A percentile compares a stretch with the other conserved stretches of the same genome.
Conservation (phyloP, 2,888 invertebrate genomes). For the Dicranocentrus wangi region DNA sequence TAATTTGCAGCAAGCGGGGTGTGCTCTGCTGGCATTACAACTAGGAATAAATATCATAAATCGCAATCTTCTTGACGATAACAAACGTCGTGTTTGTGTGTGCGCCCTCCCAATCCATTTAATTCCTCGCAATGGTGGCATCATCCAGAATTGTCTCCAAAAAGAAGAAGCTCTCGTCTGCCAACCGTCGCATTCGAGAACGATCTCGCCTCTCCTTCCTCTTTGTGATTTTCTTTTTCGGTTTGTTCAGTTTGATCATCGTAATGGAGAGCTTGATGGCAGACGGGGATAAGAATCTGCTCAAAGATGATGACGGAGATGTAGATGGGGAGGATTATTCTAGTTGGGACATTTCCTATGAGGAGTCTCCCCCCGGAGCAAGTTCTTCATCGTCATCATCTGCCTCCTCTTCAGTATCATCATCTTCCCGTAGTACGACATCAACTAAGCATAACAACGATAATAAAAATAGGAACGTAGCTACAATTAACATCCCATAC, state of each 20-base stretch:
- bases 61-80: slow-evolving; percentile 33
- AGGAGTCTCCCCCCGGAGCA: slow-evolving; percentile 67
- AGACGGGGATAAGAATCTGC: slow-evolving; percentile 75
- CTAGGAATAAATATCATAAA: slow-evolving; percentile 28
- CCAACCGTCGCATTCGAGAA: slow-evolving; percentile 76
- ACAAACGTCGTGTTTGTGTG: slow-evolving; percentile 24
- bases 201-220: slow-evolving; percentile 91
- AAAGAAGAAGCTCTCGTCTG: slow-evolving; percentile 70
- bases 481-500: slow-evolving; percentile 56
- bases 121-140: slow-evolving; percentile 32
- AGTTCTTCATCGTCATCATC: slow-evolving; percentile 35
- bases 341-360: slow-evolving; percentile 71
- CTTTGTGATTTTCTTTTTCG: slow-evolving; percentile 92
- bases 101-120: slow-evolving; percentile 13
- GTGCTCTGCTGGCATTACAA: background rate
- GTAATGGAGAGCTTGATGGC: slow-evolving; percentile 87
- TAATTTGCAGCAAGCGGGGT: no score
- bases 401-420: slow-evolving; percentile 25
- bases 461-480: slow-evolving; percentile 47
- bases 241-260: slow-evolving; percentile 89
- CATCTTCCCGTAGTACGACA: slow-evolving; percentile 32
- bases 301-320: slow-evolving; percentile 61
- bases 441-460: slow-evolving; percentile 41
- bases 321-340: slow-evolving; percentile 67
- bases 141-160: slow-evolving; percentile 59